These are phyloP conservation scores for Calephelis perditalis DNA, from an alignment of 2,888 invertebrate genomes.

Conservation along the genomic window DNA sequence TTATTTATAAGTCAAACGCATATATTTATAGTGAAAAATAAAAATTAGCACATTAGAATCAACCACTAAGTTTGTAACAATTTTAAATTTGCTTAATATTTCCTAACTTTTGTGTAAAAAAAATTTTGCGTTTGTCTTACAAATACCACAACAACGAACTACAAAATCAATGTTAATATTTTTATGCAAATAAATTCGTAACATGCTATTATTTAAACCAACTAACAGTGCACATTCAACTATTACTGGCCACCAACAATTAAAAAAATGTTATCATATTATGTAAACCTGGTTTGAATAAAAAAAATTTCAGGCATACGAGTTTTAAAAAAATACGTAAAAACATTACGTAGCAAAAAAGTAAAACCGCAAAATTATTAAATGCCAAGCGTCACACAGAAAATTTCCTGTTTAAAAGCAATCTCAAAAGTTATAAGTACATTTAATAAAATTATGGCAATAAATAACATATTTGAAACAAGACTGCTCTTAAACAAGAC, in stretches of 20 bases:
- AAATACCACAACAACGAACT: constrained; percentile 49
- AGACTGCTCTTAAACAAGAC: constrained; percentile 38
- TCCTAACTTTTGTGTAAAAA: constrained; percentile 8
- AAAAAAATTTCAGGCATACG: neutral
- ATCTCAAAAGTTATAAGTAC: constrained; percentile 30
- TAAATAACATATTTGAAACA: constrained; percentile 38
- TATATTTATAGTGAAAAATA: neutral
- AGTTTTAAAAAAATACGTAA: constrained; percentile 28
- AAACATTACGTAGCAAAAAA: constrained; percentile 16
- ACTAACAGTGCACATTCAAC: constrained; percentile 44
- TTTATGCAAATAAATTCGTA: constrained; percentile 54
- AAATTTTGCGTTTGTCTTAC: constrained; percentile 60
- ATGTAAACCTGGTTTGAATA: constrained; percentile 1
- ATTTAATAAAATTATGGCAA: constrained; percentile 24
- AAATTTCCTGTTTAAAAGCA: constrained; percentile 53
- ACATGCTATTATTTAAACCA: constrained; percentile 46
- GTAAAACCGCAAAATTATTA: constrained; percentile 31
- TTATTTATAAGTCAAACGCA: constrained; percentile 50
- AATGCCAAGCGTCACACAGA: constrained; percentile 56
- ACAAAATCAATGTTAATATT: constrained; percentile 40
- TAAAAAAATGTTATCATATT: constrained; percentile 16
- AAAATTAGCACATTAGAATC: neutral
- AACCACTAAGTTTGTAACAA: neutral
- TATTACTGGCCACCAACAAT: constrained; percentile 19
- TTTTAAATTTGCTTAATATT: constrained; percentile 1